Evolutionary conservation across 2,113 vertebrate genomes (phyloP).

Genomic region (Aldabrachelys gigantea): DNA sequence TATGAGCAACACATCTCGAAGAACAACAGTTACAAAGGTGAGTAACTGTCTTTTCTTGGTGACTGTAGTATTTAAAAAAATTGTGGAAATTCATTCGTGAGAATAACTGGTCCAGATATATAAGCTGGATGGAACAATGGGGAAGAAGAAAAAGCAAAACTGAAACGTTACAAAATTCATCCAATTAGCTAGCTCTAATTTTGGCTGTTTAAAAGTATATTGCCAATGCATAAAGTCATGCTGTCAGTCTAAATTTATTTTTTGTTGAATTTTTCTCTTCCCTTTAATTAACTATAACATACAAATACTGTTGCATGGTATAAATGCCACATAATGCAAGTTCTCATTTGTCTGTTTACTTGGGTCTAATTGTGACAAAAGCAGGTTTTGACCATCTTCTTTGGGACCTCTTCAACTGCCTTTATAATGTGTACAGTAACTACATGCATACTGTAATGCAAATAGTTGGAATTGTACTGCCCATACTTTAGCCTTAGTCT

Average conservation of each 20-base stretch:
- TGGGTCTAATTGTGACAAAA: neutral
- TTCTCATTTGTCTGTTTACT: neutral
- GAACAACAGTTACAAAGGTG: too few relatives aligned
- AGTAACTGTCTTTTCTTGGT: too few relatives aligned
- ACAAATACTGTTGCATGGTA: neutral
- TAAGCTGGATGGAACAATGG: too few relatives aligned
- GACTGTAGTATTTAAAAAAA: too few relatives aligned
- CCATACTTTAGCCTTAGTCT: neutral
- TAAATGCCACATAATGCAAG: neutral
- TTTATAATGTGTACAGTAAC: neutral
- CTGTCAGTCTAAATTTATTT: neutral
- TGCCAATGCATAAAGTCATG: neutral
- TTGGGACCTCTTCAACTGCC: neutral
- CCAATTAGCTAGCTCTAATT: too few relatives aligned
- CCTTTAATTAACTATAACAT: neutral
- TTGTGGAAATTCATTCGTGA: too few relatives aligned
- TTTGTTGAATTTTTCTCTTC: neutral
- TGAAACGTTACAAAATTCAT: too few relatives aligned
- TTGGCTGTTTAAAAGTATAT: neutral
- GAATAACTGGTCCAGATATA: too few relatives aligned
- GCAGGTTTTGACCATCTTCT: slow-evolving; percentile 19
- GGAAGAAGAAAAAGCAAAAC: too few relatives aligned
- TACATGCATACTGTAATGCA: too few relatives aligned
- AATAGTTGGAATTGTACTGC: neutral
- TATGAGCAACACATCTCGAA: too few relatives aligned